A percentile compares a stretch with the other conserved stretches of the same genome.
Evolutionary conservation across 2,888 invertebrate genomes (phyloP).

Genomic region (Xylocampa areola): DNA sequence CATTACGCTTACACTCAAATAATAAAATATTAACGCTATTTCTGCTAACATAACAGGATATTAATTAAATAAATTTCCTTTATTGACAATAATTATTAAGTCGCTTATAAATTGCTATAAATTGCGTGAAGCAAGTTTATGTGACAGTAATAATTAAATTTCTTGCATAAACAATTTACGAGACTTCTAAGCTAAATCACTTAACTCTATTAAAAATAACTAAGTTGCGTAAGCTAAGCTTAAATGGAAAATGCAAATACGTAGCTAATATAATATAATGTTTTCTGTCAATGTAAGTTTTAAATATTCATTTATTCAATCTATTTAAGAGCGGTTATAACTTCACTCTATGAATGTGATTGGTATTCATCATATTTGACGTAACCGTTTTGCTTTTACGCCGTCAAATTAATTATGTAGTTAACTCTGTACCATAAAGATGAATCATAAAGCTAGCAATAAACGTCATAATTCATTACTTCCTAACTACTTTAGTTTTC

Average conservation of each 20-base stretch:
- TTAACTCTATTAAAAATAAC: conserved; percentile 6
- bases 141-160: background rate
- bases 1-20: too few species aligned
- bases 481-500: conserved; percentile 27
- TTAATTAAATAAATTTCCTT: too few species aligned
- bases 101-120: background rate
- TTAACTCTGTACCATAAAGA: conserved; percentile 13
- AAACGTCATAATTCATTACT: conserved; percentile 14
- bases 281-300: background rate
- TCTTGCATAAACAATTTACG: conserved; percentile 9
- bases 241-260: conserved; percentile 24
- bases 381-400: background rate
- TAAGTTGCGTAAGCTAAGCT: conserved; percentile 7
- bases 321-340: too few species aligned
- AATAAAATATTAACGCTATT: background rate
- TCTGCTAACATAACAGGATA: too few species aligned
- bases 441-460: conserved; percentile 7
- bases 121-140: background rate
- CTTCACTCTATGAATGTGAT: too few species aligned
- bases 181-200: conserved; percentile 13
- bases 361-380: too few species aligned
- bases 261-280: background rate
- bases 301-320: too few species aligned
- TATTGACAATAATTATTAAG: background rate
- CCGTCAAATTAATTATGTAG: background rate